Base-by-base conservation (phyloP, 1,140 invertebrate species). In the Colletes gigas region DNA sequence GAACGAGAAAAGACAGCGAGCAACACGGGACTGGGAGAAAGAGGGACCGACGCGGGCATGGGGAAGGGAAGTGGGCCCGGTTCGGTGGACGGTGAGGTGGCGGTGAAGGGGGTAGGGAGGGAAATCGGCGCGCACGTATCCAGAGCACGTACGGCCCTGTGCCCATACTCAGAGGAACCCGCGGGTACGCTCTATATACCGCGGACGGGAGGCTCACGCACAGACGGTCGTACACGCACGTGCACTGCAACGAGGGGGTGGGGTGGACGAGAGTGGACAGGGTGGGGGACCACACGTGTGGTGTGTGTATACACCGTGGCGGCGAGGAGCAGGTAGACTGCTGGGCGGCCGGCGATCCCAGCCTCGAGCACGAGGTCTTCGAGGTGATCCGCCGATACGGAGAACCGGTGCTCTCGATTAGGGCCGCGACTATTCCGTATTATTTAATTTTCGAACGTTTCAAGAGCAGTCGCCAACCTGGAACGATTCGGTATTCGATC, bases 101-200 rank as follows among this genome's bases (percentile, higher is more conserved):
- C 9, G 60, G 19, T 15, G n/a, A 19, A 41, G 9, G 9, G 83
- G 81, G 62, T 52, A 82, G 86, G 76, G 85, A 55, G 54, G 54
- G 44, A 90, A 90, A 89, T 88, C 83, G 86, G 84, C 81, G 78
- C 84, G 88, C 90, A 90, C 81, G 90, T 92, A 93, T 88, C 90
- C 92, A 81, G 90, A 86, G 91, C 92, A 93, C 92, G 92, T 93
- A 92, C 91, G 88, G 89, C 88, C 91, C 90, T 89, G 91, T 92
- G 91, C 91, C 91, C 92, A 92, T 93, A 93, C 89, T 87, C 83
- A 90, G 89, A 89, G 83, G 78, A 81, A 86, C 65, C 82, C 70
- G 81, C 85, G 82, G 82, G 83, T 85, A 84, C 83, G 88, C 81
- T 87, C 87, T 86, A 88, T 90, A 90, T 89, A 88, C 85, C 71